Evolutionary conservation across 2,797 vertebrate species (phyloP).

Genomic region (Manis javanica): DNA sequence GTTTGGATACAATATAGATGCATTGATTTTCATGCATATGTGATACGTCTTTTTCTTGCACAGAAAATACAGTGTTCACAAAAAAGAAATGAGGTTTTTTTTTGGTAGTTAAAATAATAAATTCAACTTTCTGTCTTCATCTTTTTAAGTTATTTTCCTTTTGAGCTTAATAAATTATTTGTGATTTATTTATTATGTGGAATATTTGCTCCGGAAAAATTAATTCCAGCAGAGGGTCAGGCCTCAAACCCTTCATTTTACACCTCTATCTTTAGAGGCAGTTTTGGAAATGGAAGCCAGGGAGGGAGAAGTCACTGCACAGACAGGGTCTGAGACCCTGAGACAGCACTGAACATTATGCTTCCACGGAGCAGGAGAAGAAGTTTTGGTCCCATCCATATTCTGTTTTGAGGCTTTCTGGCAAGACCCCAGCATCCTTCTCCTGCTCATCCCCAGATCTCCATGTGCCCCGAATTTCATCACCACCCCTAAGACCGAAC

Average conservation of each 20-base stretch:
- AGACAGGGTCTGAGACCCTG: neutral
- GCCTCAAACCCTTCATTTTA: neutral
- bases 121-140: neutral
- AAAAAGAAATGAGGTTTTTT: constrained; percentile 19
- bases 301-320: neutral
- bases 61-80: constrained; percentile 35
- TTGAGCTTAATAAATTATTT: constrained; percentile 65
- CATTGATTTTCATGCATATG: constrained; percentile 62
- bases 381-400: neutral
- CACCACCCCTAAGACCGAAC: neutral
- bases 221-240: constrained; percentile 1
- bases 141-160: constrained; percentile 55
- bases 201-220: constrained; percentile 44
- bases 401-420: neutral
- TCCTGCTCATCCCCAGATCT: neutral
- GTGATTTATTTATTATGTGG: constrained; percentile 39
- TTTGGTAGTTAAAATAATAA: constrained; percentile 40
- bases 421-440: neutral
- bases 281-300: constrained; percentile 37
- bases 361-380: neutral
- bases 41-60: constrained; percentile 42
- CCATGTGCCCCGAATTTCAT: neutral
- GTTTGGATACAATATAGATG: constrained; percentile 68
- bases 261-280: neutral
- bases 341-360: neutral